Conservation (phyloP, 2,888 invertebrate species). For the Ernsta delagoae region DNA sequence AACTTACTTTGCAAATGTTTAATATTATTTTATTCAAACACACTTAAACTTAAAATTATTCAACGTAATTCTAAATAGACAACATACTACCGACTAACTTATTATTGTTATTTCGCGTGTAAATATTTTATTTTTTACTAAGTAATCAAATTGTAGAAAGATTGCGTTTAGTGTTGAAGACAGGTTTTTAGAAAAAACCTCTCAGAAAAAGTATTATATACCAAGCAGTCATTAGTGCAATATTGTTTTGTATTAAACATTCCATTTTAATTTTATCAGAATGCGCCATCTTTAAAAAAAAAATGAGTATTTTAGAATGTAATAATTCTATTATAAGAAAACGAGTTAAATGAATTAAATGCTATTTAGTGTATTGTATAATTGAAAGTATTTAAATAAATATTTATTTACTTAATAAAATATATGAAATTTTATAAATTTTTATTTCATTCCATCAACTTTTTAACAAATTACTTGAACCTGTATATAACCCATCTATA, state of each 20-base stretch:
- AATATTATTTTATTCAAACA: not conserved
- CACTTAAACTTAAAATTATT: too few species aligned
- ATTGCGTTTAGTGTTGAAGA: too few species aligned
- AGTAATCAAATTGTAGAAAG: too few species aligned
- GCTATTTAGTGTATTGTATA: constrained; percentile 25
- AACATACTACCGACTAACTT: too few species aligned
- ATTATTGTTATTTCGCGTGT: too few species aligned
- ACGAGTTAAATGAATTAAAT: not conserved
- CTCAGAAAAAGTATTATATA: too few species aligned
- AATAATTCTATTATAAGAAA: not conserved
- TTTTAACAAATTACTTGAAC: too few species aligned
- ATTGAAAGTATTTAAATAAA: constrained; percentile 44
- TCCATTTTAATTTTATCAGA: not conserved
- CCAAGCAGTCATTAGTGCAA: not conserved
- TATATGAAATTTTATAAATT: constrained; percentile 42
- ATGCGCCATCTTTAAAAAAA: not conserved
- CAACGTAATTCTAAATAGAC: too few species aligned
- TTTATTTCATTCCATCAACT: constrained; percentile 11
- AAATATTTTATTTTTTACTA: too few species aligned
- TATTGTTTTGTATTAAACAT: not conserved
- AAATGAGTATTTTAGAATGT: not conserved
- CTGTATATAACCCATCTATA: too few species aligned
- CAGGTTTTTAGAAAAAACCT: too few species aligned
- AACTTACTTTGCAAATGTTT: not conserved
- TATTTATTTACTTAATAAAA: constrained; percentile 50